Base-by-base conservation (phyloP, 2,888 invertebrate genomes). In the Drosophila rubida region DNA sequence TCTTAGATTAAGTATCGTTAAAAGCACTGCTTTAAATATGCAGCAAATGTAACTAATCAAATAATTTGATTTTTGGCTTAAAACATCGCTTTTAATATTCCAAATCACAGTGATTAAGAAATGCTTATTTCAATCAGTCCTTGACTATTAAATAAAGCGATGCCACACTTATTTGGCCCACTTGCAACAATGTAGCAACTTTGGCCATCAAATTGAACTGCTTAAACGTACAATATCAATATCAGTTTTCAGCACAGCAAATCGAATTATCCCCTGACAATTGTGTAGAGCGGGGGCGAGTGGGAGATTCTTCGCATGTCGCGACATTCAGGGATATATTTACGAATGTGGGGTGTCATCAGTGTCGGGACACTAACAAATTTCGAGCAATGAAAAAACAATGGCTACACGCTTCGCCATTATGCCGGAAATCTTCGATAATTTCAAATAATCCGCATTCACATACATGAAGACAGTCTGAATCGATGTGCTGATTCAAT, bases 361-460 rank as follows among this genome's bases (percentile, higher is more conserved):
- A 53, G 61, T 53, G 74, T 64, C 69, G 58, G 58, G 75, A 35
- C 39, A 62, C 77, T 55, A 63, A 67, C 81, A 78, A 78, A 80
- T 80, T 77, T 66, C 44, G 41, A 67, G 45, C 80, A 76, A 75
- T 78, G 70, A 73, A 86, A 77, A 78, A 75, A 72, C 87, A 79
- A 82, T 80, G 72, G 58, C 71, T 71, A 77, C 70, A 75, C 80
- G 60, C 82, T 74, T 89, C 75, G 77, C 73, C 67, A 78, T 89
- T 77, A 76, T 73, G 61, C 69, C 80, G 80, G 81, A 89, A 81
- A 85, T 89, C 80, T 80, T 77, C 81, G 81, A 89, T 89, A 87
- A 88, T 86, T 75, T 80, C 75, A 76, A 76, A 75, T 82, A 87
- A 87, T 87, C 78, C 76, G 65, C 61, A 71, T 35, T 62, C 48